Conservation (phyloP, 1,140 invertebrate genomes). For the Epicauta chinensis region DNA sequence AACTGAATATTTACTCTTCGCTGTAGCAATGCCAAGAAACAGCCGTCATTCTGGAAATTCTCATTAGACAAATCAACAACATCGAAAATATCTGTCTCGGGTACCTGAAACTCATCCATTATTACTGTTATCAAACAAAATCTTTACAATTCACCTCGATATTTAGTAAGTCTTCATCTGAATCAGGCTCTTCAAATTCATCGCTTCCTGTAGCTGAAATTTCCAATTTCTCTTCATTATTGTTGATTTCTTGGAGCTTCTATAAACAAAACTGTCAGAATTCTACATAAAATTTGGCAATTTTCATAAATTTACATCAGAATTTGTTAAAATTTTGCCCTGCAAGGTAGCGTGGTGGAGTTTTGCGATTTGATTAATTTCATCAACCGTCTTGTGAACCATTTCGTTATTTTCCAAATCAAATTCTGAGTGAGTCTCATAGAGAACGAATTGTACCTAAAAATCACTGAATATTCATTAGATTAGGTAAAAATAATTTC, state of each 20-base stretch:
- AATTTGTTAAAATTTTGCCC: slow-evolving; percentile 34
- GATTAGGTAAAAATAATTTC: not conserved
- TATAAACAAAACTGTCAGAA: not conserved
- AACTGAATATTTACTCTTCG: slow-evolving; percentile 53
- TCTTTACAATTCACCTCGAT: no score
- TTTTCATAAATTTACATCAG: no score
- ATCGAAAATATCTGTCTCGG: slow-evolving; percentile 66
- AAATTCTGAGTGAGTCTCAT: slow-evolving; percentile 64
- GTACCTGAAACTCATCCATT: no score
- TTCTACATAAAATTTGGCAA: not conserved
- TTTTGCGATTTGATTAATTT: slow-evolving; percentile 55
- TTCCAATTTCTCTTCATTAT: slow-evolving; percentile 14
- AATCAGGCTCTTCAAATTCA: no score
- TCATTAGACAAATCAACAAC: slow-evolving; percentile 49
- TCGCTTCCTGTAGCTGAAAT: no score
- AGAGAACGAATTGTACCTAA: slow-evolving; percentile 61
- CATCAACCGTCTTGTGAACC: slow-evolving; percentile 51
- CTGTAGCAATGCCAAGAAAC: slow-evolving; percentile 63
- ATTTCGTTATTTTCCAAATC: slow-evolving; percentile 59
- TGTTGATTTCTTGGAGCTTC: slow-evolving; percentile 22
- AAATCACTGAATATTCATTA: slow-evolving; percentile 2
- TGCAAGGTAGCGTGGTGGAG: slow-evolving; percentile 53
- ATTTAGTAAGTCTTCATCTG: slow-evolving; percentile 2
- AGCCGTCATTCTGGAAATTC: slow-evolving; percentile 51
- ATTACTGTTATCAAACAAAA: no score